A percentile compares a stretch with the other conserved stretches of the same genome.
phyloP scores from a whole-genome alignment of 1,140 invertebrate genomes.

The Trichoplusia ni region DNA sequence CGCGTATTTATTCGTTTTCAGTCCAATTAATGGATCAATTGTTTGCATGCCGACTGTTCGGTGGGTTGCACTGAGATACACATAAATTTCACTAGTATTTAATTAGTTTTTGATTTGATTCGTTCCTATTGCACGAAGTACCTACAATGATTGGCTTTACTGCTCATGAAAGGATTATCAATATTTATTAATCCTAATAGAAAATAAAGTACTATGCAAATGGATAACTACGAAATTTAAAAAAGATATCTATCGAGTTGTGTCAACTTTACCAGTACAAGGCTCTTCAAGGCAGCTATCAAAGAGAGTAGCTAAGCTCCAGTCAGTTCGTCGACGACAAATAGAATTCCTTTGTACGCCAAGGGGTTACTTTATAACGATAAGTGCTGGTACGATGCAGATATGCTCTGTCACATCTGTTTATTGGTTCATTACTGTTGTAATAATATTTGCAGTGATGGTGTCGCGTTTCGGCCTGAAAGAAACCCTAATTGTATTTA shows the following conservation, averaged over 20 bases:
- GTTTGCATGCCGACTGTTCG: neutral
- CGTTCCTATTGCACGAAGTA: too few relatives aligned
- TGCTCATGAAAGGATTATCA: too few relatives aligned
- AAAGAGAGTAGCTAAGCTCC: neutral
- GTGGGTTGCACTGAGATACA: neutral
- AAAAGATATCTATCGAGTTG: too few relatives aligned
- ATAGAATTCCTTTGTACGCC: constrained; percentile 5
- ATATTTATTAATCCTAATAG: too few relatives aligned
- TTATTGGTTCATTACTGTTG: too few relatives aligned
- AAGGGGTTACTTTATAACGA: neutral
- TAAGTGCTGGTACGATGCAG: neutral
- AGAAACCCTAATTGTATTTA: constrained; percentile 18
- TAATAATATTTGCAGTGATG: neutral
- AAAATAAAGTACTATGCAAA: too few relatives aligned
- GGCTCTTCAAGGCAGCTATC: neutral
- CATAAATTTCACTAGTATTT: neutral
- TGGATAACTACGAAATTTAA: too few relatives aligned
- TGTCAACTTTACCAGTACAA: too few relatives aligned
- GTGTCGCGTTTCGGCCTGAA: neutral
- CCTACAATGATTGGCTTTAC: too few relatives aligned
- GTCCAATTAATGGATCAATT: neutral
- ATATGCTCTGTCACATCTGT: neutral
- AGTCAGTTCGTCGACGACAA: neutral
- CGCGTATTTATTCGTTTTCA: neutral
- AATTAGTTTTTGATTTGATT: neutral